Evolutionary conservation across 2,113 vertebrate genomes (phyloP).

Genomic region (Chrysemys picta): DNA sequence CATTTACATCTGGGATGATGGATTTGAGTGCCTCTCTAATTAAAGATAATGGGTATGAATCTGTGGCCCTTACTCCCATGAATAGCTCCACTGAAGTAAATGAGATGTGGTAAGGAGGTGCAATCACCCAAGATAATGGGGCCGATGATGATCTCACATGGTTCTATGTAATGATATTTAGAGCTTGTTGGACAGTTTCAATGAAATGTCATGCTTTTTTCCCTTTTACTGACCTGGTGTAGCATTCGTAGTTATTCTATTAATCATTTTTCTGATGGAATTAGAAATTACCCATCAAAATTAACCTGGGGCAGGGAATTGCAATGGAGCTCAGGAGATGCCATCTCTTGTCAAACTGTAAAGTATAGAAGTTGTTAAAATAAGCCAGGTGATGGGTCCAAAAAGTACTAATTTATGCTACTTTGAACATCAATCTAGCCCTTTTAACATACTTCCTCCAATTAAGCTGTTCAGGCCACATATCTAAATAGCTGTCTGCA

Average conservation of each 20-base stretch:
- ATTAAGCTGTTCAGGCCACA: slow-evolving; percentile 81
- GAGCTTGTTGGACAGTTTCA: not conserved
- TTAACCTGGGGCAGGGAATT: slow-evolving; percentile 41
- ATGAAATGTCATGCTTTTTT: not conserved
- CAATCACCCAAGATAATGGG: not conserved
- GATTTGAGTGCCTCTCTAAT: not conserved
- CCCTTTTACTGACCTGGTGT: slow-evolving; percentile 1
- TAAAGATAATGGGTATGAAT: not conserved
- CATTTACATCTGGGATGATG: not conserved
- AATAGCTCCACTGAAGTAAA: not conserved
- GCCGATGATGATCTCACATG: not conserved
- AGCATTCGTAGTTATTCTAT: not conserved
- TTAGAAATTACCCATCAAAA: slow-evolving; percentile 51
- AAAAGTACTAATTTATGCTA: slow-evolving; percentile 80
- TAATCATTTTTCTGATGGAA: slow-evolving; percentile 68
- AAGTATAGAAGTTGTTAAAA: slow-evolving; percentile 79
- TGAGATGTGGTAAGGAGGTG: not conserved
- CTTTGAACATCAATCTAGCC: slow-evolving; percentile 78
- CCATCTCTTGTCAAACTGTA: slow-evolving; percentile 75
- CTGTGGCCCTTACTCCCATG: not conserved
- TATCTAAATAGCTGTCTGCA: slow-evolving; percentile 83
- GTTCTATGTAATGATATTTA: not conserved
- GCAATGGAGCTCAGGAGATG: slow-evolving; percentile 70
- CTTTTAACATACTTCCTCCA: slow-evolving; percentile 81
- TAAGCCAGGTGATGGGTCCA: slow-evolving; percentile 77